Base-by-base conservation (phyloP, 2,113 vertebrate species). In the Redunca redunca region DNA sequence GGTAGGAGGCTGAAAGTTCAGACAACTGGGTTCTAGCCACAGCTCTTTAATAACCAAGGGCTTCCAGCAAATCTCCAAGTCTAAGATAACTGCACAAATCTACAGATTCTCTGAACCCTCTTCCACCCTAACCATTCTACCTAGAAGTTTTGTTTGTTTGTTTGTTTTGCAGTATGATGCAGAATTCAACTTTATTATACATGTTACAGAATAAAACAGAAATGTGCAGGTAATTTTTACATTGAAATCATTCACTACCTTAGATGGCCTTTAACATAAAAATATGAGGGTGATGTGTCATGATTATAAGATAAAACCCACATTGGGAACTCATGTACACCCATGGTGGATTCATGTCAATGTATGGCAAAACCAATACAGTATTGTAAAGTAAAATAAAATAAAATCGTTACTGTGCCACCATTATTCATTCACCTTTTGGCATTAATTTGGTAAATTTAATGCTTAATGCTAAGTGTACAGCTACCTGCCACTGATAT, bases 11-110 rank as follows among this genome's bases (percentile, higher is more conserved):
- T 43, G n/a, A 83, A 91, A 71, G 88, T 83, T 50, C 78, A 58
- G 62, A 80, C 62, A 95, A 88, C 30, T 40, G 30, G 33, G 36
- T 60, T 33, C 60, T 62, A 62, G 14, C 28, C 78, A 57, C 25
- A 58, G 48, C 40, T 57, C 40, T 84, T 25, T 74, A 77, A 90
- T 19, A 62, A 57, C 36, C 33, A 87, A 87, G 36, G 40, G 43
- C 11, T 96, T 87, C 58, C 46, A 48, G 67, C 46, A 91, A 93
- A 89, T 58, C 77, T 95, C 40, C 40, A n/a, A 50, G 28, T 95
- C 36, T 28, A 28, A 55, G 46, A 74, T 3, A 40, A 28, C 19
- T 58, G 13, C 11, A 48, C 13, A 46, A 25, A 33, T 26, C 78
- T 7, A 9, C 10, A 62, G 64, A n/a, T 13, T 43, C 33, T 78